Base-by-base conservation (phyloP, 1,140 invertebrate species). In the Daktulosphaira vitifoliae region DNA sequence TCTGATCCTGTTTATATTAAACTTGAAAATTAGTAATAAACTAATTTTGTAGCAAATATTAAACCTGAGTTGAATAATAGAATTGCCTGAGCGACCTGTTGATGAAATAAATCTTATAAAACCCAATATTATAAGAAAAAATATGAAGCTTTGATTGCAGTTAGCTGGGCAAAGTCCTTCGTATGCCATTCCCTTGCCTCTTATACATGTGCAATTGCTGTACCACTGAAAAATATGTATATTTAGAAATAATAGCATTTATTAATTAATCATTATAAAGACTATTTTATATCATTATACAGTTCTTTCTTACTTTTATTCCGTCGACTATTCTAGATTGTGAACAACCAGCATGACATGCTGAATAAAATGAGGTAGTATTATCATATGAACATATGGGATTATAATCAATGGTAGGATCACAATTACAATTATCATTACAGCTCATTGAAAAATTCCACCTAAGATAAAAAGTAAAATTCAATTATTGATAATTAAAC, bases 311-410 rank as follows among this genome's bases (percentile, higher is more conserved):
- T 6, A 33, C 29, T 25, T 49, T 18, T 6, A 67, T 74, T 20
- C 74, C 75, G 50, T 76, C 72, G 0, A 72, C 52, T 0, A 62
- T 69, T 3, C 70, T 70, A 38, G 75, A 70, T 53, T 76, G 69
- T 15, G 74, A 75, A 71, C 85, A 87, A 6, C 85, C 85, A 42
- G 84, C 84, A 71, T 86, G 83, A 70, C 85, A 87, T 7, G 84
- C 81, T 1, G 84, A 86, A 68, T 85, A 85, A 69, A 81, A 87
- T 6, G 81, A 84, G 51, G 74, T 75, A 38, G 73, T 73, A 1
- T 78, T 76, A 54, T 79, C 78, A 66, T 79, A 76, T 0, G 82
- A 80, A 67, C 84, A 87, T 2, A 86, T 82, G 1, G 84, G 84
- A 66, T 82, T 84, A 68, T 84, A 86, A 44, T 81, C 81, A 11